phyloP scores from a whole-genome alignment of 2,888 invertebrate genomes.

The Nysson spinosus region DNA sequence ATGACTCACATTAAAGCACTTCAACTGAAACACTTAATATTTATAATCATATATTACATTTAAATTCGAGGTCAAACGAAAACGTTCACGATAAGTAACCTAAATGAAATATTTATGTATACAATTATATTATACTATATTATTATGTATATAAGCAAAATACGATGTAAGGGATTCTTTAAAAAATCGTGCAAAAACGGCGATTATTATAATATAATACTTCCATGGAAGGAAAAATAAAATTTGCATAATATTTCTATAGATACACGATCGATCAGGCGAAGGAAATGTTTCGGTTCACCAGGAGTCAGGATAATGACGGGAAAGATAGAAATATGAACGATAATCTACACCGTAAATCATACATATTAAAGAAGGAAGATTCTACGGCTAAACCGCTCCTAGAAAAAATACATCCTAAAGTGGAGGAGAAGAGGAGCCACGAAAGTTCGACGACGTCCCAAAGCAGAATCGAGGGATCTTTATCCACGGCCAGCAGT shows the following conservation, averaged over 20 bases:
- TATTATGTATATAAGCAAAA: too few species aligned
- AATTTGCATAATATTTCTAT: background rate
- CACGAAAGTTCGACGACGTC: constrained; percentile 50
- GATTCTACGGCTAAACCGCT: constrained; percentile 51
- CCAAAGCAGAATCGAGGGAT: constrained; percentile 40
- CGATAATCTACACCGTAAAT: constrained; percentile 30
- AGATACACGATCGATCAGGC: constrained; percentile 62
- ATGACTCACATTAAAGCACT: too few species aligned
- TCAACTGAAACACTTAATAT: too few species aligned
- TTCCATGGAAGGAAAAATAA: background rate
- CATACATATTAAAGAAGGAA: constrained; percentile 37
- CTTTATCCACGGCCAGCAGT: constrained; percentile 57
- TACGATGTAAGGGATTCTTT: too few species aligned
- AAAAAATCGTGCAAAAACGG: too few species aligned
- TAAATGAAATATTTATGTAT: too few species aligned
- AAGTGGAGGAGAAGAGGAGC: constrained; percentile 51
- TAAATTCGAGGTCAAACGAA: too few species aligned
- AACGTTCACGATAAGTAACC: too few species aligned
- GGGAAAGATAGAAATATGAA: constrained; percentile 25
- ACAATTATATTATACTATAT: too few species aligned
- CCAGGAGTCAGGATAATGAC: constrained; percentile 34
- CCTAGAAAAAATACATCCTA: constrained; percentile 46
- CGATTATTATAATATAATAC: background rate
- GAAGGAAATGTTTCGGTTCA: constrained; percentile 60
- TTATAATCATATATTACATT: too few species aligned